Percentiles rank a stretch among this genome's conserved stretches.
phyloP scores from a whole-genome alignment of 2,113 vertebrate species.

The Ictalurus punctatus region DNA sequence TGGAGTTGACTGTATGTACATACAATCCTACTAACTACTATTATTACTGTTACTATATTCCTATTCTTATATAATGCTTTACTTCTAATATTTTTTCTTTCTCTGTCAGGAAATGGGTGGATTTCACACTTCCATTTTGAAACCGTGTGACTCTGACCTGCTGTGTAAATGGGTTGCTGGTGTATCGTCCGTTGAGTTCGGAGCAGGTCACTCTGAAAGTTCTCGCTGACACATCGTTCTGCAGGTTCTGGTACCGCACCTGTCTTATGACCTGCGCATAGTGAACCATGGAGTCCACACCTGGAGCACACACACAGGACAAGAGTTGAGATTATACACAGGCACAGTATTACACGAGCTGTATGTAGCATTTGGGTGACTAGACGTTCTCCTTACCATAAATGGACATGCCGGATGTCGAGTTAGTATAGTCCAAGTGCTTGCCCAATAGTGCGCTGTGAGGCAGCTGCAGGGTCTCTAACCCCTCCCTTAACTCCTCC shows the following conservation, averaged over 20 bases:
- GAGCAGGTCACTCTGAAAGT: slow-evolving; percentile 91
- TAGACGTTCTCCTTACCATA: slow-evolving; percentile 76
- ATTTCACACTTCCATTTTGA: neutral
- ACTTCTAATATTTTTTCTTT: slow-evolving; percentile 65
- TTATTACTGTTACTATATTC: neutral
- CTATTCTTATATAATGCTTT: neutral
- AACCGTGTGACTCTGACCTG: slow-evolving; percentile 74
- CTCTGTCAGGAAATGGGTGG: neutral
- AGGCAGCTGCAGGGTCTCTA: slow-evolving; percentile 87
- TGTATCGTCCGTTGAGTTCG: slow-evolving; percentile 92
- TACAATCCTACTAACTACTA: neutral
- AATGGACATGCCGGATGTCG: slow-evolving; percentile 91
- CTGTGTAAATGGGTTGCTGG: slow-evolving; percentile 90
- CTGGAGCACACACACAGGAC: slow-evolving; percentile 64
- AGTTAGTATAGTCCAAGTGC: slow-evolving; percentile 93
- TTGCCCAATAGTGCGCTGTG: slow-evolving; percentile 77
- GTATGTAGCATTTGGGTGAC: too few relatives aligned
- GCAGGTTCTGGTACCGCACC: slow-evolving; percentile 83
- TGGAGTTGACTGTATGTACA: neutral
- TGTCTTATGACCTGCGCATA: slow-evolving; percentile 88
- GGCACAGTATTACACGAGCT: neutral
- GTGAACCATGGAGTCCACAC: slow-evolving; percentile 90
- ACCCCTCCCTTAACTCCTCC: slow-evolving; percentile 80
- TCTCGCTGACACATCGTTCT: slow-evolving; percentile 72
- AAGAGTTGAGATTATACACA: neutral